phyloP scores from a whole-genome alignment of 2,113 vertebrate genomes.

The Saccopteryx bilineata region DNA sequence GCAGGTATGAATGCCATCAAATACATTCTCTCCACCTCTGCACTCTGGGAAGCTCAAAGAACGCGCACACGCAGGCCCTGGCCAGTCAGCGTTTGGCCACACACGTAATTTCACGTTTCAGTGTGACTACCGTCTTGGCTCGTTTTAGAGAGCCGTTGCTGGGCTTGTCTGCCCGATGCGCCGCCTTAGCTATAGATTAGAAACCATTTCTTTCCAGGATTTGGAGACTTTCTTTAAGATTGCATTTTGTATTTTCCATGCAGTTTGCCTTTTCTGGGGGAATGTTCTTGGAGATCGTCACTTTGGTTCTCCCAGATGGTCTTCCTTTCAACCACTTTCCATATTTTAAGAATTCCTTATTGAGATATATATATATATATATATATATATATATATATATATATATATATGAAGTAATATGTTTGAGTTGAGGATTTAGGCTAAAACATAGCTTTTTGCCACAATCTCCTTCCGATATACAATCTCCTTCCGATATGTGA shows the following conservation, averaged over 20 bases:
- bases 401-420: not conserved
- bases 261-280: conserved; percentile 44
- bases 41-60: not conserved
- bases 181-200: not conserved
- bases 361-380: not conserved
- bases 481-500: not conserved
- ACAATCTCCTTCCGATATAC: not conserved
- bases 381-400: not conserved
- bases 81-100: not conserved
- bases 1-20: not conserved
- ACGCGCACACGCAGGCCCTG: rapidly evolving
- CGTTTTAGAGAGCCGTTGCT: not conserved
- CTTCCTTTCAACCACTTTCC: conserved; percentile 31
- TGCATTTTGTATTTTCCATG: conserved; percentile 25
- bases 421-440: conserved; percentile 34
- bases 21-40: not conserved
- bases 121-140: not conserved
- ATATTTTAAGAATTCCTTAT: conserved; percentile 15
- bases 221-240: not conserved
- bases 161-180: not conserved
- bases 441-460: not conserved
- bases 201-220: not conserved
- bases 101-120: rapidly evolving
- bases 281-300: conserved; percentile 5
- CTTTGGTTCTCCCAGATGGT: conserved; percentile 22